phyloP scores from a whole-genome alignment of 2,888 invertebrate species.

The Drosophila atroscutellata region DNA sequence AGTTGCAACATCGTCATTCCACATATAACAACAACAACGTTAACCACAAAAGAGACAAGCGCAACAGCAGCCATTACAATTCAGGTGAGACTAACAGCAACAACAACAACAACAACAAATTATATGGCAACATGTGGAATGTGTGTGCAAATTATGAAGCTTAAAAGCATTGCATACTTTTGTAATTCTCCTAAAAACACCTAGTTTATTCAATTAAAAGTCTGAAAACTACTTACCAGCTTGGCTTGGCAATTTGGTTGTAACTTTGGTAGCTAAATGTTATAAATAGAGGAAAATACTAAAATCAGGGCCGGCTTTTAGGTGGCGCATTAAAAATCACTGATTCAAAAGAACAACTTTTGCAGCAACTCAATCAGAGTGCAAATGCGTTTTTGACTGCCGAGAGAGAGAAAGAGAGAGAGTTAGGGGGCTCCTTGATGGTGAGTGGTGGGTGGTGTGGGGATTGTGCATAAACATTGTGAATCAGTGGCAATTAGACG shows the following conservation, averaged over 20 bases:
- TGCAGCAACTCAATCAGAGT: background rate
- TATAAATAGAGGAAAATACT: background rate
- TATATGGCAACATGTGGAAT: background rate
- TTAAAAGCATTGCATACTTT: background rate
- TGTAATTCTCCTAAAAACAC: background rate
- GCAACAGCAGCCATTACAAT: constrained; percentile 82
- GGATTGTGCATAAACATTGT: constrained; percentile 14
- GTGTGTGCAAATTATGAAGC: background rate
- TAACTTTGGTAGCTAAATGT: background rate
- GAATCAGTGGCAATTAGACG: constrained; percentile 49
- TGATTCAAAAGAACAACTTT: background rate
- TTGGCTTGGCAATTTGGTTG: background rate
- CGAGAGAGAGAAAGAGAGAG: background rate
- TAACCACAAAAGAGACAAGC: constrained; percentile 75
- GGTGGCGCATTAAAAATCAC: background rate
- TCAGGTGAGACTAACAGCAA: constrained; percentile 79
- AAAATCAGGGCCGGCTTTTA: constrained; percentile 12
- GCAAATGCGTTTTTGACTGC: background rate
- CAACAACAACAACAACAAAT: background rate
- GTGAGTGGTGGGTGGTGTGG: background rate
- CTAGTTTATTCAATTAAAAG: background rate
- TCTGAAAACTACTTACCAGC: background rate
- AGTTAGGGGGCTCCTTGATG: background rate
- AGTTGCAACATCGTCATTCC: constrained; percentile 65
- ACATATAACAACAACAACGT: constrained; percentile 77